phyloP scores from a whole-genome alignment of 2,888 invertebrate species.

The Petrolisthes cinctipes region DNA sequence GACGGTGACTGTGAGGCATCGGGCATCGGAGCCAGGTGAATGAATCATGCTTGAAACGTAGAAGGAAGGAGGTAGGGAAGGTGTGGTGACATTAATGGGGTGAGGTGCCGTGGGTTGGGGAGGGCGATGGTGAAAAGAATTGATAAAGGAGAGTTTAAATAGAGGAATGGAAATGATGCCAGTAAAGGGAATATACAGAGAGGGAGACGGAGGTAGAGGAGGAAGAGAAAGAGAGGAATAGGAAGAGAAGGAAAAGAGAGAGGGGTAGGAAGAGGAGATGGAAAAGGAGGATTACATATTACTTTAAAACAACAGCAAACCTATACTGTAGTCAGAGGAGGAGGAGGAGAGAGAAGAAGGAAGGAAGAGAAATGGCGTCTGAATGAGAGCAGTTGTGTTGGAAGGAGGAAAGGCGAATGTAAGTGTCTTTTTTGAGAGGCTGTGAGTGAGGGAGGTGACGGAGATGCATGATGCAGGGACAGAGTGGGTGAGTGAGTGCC shows the following conservation, averaged over 20 bases:
- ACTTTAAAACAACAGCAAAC: background rate
- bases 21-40: too few relatives aligned
- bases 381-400: background rate
- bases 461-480: background rate
- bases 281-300: background rate
- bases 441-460: background rate
- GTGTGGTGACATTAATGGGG: background rate
- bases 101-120: background rate
- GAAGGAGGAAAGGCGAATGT: background rate
- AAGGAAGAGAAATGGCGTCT: background rate
- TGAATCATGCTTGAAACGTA: too few relatives aligned
- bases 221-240: background rate
- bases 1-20: too few relatives aligned
- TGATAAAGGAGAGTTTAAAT: background rate
- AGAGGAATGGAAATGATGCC: background rate
- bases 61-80: background rate
- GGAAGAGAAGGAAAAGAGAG: background rate
- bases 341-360: background rate
- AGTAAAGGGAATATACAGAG: background rate
- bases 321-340: background rate
- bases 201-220: conserved; percentile 5
- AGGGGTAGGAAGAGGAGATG: conserved; percentile 1
- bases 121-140: background rate
- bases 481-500: too few relatives aligned
- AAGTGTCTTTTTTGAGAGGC: background rate